Evolutionary conservation across 1,140 invertebrate genomes (phyloP), one percentile per base, ranked within the genome.

Genomic region (Drosophila kepulauana): DNA sequence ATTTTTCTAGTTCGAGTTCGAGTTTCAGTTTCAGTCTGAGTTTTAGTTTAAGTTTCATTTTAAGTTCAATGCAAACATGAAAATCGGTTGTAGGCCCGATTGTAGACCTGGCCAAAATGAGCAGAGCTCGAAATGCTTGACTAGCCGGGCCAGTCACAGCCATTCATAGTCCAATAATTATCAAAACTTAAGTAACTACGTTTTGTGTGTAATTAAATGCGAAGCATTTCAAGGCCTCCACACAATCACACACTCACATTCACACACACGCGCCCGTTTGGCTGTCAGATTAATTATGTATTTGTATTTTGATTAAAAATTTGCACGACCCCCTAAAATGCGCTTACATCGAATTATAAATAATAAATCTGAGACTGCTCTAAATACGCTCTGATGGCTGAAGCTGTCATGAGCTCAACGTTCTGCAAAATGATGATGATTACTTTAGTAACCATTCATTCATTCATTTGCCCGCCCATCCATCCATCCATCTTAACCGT

Each of bases 81-180:
- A 41, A 51, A 48, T 54, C 58, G 63, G n/a, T 49, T 54, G n/a
- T 35, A 54, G 56, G 35, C 64, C 48, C 13, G 25, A 15, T 43
- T 25, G 56, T 64, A 43, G 35, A 66, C 62, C 73, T 61, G 58
- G 66, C 54, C 62, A 56, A 65, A 72, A 38, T 25, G 20, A 64
- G 49, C 8, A 46, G 13, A 52, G 33, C 43, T 45, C 15, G 59
- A 20, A 46, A 70, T 52, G 38, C 61, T 49, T 11, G 54, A 61
- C 16, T 51, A 43, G 51, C 43, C 64, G 59, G 51, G 8, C 41
- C 51, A 63, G 45, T 41, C 48, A 45, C 58, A 64, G 46, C 51
- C 77, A 81, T 76, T 85, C 82, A 81, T 73, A 86, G 82, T 87
- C 82, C 84, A 87, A 79, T 87, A 87, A 87, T 79, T 82, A 82